Conservation (phyloP, 92 coral and sea anemone genomes). For the Pocillopora grandis region DNA sequence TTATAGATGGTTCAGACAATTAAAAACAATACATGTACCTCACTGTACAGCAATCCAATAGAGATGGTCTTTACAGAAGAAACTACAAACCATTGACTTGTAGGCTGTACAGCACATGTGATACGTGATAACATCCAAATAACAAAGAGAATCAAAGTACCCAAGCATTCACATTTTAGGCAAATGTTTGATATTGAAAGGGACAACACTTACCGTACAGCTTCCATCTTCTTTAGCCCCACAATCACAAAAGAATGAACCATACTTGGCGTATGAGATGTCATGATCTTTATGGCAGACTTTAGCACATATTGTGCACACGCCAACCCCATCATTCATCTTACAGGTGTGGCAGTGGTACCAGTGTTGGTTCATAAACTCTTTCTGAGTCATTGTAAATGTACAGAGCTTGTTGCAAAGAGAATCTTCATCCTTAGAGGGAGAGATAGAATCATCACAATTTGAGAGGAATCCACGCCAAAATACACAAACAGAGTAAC, state of each 20-base stretch:
- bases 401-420: constrained; percentile 96
- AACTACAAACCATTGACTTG: too few species aligned
- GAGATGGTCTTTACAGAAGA: too few species aligned
- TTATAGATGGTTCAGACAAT: too few species aligned
- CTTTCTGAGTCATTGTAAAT: constrained; percentile 95
- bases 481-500: background rate
- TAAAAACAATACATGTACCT: too few species aligned
- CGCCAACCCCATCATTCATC: constrained; percentile 99
- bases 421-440: constrained; percentile 88
- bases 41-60: too few species aligned
- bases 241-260: constrained; percentile 98
- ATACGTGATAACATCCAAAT: too few species aligned
- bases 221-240: constrained; percentile 99
- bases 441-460: background rate
- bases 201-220: constrained; percentile 67
- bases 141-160: too few species aligned
- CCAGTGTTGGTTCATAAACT: constrained; percentile 99
- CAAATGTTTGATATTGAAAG: background rate
- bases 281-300: constrained; percentile 99
- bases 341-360: constrained; percentile 98
- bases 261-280: constrained; percentile 93
- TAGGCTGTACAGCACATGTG: too few species aligned
- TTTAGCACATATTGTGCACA: constrained; percentile 96
- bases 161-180: too few species aligned
- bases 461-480: background rate